Base-by-base conservation (phyloP, 2,113 vertebrate species). In the Rana temporaria region DNA sequence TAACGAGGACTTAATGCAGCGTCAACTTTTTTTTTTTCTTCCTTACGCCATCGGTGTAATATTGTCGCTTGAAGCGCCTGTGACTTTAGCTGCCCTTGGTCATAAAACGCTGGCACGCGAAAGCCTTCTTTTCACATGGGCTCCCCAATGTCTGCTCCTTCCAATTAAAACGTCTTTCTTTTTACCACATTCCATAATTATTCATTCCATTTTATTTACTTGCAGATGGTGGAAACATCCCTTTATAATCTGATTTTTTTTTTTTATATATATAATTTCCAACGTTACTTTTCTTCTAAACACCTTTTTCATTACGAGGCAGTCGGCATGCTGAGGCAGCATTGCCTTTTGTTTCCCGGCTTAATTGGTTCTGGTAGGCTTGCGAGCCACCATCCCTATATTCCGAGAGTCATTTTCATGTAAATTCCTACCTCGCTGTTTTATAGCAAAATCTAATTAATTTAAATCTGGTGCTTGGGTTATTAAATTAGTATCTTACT, bases 401-500 rank as follows among this genome's bases (percentile, higher is more conserved):
- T 74, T 84, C 79, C 66, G 48, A 84, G 59, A 84, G 79, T 79
- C 57, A 38, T 84, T 84, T 86, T 82, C 75, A 79, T 86, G 85
- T 79, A 81, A 77, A 86, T 86, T 84, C 76, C 84, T 83, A 73
- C 84, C 79, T 75, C 85, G 38, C 79, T 72, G 72, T 86, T 87
- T 85, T 83, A 85, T 80, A 16, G 66, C 52, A 80, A 63, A 79
- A 83, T 79, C 82, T 86, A 84, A 88, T 87, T 89, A 89, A 87
- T 90, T 87, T 86, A 87, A 82, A 85, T 87, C 76, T 26, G 85
- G 79, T 82, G 85, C 84, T 84, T 82, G 85, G 84, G 64, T 89
- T 86, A 87, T 87, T 89, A 86, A 88, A 87, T 84, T 79, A 70
- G 85, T 81, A 84, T 88, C 78, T 86, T 85, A 66, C 72, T 86